These are phyloP conservation scores for Hybos culiciformis DNA, from an alignment of 2,888 invertebrate genomes.

Conservation along the genomic window DNA sequence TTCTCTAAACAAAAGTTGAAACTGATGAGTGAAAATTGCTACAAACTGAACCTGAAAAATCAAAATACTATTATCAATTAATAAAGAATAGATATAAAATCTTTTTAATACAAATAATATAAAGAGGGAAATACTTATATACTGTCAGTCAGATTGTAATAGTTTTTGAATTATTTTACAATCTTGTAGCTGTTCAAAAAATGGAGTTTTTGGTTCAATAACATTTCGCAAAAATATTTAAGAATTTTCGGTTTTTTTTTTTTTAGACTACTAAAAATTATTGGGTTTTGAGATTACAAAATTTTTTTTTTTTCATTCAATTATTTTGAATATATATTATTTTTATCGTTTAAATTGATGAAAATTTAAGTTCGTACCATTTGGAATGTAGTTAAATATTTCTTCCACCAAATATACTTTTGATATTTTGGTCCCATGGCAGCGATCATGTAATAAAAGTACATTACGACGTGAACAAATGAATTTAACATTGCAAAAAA, in stretches of 20 bases:
- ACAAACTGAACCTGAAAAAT: conserved; percentile 74
- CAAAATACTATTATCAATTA: conserved; percentile 7
- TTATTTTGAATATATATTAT: background rate
- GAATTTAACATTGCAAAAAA: conserved; percentile 90
- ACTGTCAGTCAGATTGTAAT: too few species aligned
- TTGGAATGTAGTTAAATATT: conserved; percentile 86
- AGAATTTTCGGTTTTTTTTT: too few species aligned
- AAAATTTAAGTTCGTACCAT: conserved; percentile 61
- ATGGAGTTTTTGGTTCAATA: too few species aligned
- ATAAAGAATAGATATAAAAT: too few species aligned
- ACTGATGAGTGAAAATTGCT: conserved; percentile 79
- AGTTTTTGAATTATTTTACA: too few species aligned
- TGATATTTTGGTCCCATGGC: conserved; percentile 88
- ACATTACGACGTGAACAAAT: conserved; percentile 94
- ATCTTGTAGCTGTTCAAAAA: too few species aligned
- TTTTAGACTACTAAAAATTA: too few species aligned
- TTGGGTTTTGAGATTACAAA: background rate
- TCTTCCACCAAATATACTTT: conserved; percentile 97
- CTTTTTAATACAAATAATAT: too few species aligned
- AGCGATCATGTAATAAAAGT: conserved; percentile 91
- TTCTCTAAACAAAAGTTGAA: conserved; percentile 76
- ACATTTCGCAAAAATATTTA: too few species aligned
- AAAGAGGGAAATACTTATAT: too few species aligned
- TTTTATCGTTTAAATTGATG: conserved; percentile 1
- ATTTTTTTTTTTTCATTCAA: background rate